Evolutionary conservation across 2,797 vertebrate genomes (phyloP).

Genomic region (Tiaroga cobitis): DNA sequence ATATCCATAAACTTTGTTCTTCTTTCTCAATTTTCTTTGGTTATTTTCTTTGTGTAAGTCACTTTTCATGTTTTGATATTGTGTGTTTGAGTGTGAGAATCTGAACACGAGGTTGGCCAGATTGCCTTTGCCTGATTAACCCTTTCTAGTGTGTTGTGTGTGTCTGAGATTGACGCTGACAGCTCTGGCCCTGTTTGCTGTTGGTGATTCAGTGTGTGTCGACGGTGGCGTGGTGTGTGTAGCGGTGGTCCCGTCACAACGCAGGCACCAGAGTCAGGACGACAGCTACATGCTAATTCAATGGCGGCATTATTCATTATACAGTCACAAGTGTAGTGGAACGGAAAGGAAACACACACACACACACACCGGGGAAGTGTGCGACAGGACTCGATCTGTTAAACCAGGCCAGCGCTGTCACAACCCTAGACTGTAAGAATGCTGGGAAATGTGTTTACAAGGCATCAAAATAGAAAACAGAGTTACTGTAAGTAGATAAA

Average conservation of each 20-base stretch:
- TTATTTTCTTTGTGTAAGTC: not conserved
- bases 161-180: conserved; percentile 73
- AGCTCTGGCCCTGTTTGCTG: conserved; percentile 70
- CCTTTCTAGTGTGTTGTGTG: conserved; percentile 65
- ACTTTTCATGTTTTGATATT: too few relatives aligned
- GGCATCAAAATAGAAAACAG: not conserved
- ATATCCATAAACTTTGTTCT: not conserved
- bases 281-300: conserved; percentile 85
- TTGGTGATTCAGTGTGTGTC: conserved; percentile 74
- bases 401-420: conserved; percentile 70
- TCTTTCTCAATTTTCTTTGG: not conserved
- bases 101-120: too few relatives aligned
- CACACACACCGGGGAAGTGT: conserved; percentile 72
- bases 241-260: conserved; percentile 79
- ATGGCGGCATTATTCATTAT: conserved; percentile 83
- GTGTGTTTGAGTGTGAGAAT: too few relatives aligned
- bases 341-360: conserved; percentile 76
- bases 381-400: conserved; percentile 75
- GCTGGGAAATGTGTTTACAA: conserved; percentile 53
- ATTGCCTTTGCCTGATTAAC: conserved; percentile 70
- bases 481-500: not conserved
- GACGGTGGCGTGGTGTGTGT: conserved; percentile 58
- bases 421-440: conserved; percentile 52
- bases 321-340: conserved; percentile 77
- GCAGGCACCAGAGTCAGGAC: conserved; percentile 69